Evolutionary conservation across 2,888 invertebrate genomes (phyloP).

Genomic region (Drosophila helvetica): DNA sequence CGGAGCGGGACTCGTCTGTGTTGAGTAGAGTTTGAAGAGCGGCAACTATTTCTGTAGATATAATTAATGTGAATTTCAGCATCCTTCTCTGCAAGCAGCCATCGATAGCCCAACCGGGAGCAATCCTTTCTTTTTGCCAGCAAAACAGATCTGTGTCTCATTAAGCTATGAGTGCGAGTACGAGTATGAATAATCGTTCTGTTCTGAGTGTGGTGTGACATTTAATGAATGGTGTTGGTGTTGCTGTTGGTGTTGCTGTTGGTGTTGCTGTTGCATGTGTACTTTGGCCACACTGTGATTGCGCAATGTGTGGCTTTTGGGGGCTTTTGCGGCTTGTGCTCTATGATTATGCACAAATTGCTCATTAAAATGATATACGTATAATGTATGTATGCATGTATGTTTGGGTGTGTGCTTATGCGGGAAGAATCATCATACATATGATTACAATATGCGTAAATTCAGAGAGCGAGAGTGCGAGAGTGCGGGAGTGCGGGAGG

Average conservation of each 20-base stretch:
- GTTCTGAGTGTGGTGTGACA: background rate
- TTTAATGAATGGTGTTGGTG: no score
- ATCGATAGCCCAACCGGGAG: no score
- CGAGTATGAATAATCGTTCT: no score
- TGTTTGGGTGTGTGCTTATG: background rate
- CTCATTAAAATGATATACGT: slow-evolving; percentile 45
- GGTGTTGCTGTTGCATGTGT: slow-evolving; percentile 1
- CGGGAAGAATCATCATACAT: slow-evolving; percentile 24
- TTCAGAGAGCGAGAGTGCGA: background rate
- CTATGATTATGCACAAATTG: slow-evolving; percentile 61
- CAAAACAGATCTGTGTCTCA: background rate
- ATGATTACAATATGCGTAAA: slow-evolving; percentile 2
- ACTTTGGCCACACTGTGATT: slow-evolving; percentile 17
- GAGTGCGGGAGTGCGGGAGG: background rate
- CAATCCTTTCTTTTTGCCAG: background rate
- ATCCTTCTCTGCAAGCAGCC: background rate
- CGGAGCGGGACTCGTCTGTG: no score
- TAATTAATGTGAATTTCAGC: background rate
- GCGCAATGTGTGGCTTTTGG: slow-evolving; percentile 40
- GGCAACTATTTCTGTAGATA: background rate
- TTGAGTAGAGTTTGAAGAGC: slow-evolving; percentile 8
- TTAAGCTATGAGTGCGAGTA: background rate
- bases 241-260: background rate
- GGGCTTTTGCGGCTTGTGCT: slow-evolving; percentile 40
- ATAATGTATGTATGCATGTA: slow-evolving; percentile 12